phyloP scores from a whole-genome alignment of 2,888 invertebrate species.

The Diarsia brunnea region DNA sequence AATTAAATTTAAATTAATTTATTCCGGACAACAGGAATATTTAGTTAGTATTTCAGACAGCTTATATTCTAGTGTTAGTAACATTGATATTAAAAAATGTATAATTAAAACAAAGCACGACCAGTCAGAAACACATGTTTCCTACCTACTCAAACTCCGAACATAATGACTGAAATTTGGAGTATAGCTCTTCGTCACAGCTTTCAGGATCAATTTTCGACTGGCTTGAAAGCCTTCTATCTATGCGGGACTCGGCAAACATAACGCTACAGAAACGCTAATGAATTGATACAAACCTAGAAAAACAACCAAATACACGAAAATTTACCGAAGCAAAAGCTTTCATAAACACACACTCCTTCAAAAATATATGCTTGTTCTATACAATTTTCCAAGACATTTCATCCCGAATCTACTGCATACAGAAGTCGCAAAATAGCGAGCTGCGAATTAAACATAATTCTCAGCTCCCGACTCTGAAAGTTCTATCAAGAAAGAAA shows the following conservation, averaged over 20 bases:
- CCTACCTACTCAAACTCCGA: not conserved
- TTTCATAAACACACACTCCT: not conserved
- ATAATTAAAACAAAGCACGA: not conserved
- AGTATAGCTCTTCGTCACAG: not conserved
- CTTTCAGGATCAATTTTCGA: too few relatives aligned
- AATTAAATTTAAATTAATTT: too few relatives aligned
- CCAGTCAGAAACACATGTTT: not conserved
- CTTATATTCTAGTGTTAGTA: not conserved
- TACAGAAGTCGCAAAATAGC: slow-evolving; percentile 29
- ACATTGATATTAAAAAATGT: not conserved
- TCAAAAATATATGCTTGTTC: slow-evolving; percentile 3
- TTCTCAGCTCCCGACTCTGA: slow-evolving; percentile 50
- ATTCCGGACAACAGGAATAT: not conserved
- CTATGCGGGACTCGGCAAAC: too few relatives aligned
- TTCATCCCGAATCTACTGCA: slow-evolving; percentile 22
- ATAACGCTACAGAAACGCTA: too few relatives aligned
- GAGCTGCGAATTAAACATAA: slow-evolving; percentile 51
- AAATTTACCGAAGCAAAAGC: not conserved
- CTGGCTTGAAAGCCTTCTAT: too few relatives aligned
- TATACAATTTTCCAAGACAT: not conserved
- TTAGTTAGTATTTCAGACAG: not conserved
- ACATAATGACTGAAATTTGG: not conserved
- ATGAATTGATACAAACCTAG: not conserved
- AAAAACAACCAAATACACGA: not conserved
- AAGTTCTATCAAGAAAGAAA: slow-evolving; percentile 63